These are phyloP conservation scores for Drosophila siamana DNA, from an alignment of 2,888 invertebrate genomes.

Conservation along the genomic window DNA sequence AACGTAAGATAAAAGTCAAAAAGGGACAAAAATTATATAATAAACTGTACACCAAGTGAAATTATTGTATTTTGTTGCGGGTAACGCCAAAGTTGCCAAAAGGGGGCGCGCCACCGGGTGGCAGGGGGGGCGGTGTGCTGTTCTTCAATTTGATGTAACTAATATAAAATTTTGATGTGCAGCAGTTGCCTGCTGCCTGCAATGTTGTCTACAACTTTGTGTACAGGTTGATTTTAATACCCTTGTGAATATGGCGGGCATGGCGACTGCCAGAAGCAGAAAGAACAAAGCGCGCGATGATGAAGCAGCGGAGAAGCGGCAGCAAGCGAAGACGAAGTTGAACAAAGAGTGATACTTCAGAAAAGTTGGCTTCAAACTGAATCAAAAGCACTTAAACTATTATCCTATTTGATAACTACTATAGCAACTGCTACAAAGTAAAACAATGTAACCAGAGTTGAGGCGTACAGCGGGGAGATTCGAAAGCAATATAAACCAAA, in stretches of 20 bases:
- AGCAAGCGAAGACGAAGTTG: background rate
- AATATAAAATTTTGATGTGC: conserved; percentile 59
- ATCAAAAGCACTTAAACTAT: background rate
- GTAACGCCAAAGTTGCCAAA: background rate
- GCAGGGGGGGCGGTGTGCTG: background rate
- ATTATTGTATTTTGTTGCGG: conserved; percentile 63
- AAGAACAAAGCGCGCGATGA: background rate
- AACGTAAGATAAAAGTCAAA: conserved; percentile 81
- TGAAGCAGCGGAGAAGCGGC: background rate
- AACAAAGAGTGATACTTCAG: background rate
- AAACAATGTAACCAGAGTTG: background rate
- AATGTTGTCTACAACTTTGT: conserved; percentile 33
- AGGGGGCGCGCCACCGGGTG: background rate
- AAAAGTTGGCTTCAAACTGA: background rate
- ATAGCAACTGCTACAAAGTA: too few relatives aligned
- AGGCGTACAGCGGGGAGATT: background rate
- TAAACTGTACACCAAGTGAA: conserved; percentile 74
- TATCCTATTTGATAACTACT: background rate
- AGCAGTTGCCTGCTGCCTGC: conserved; percentile 24
- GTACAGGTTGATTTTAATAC: conserved; percentile 25
- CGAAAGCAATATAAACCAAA: background rate
- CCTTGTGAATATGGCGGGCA: background rate
- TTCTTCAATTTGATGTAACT: conserved; percentile 52
- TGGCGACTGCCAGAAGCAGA: background rate
- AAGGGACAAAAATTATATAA: conserved; percentile 81